A percentile compares a stretch with the other conserved stretches of the same genome.
Conservation (phyloP, 2,888 invertebrate genomes). For the Diarsia brunnea region DNA sequence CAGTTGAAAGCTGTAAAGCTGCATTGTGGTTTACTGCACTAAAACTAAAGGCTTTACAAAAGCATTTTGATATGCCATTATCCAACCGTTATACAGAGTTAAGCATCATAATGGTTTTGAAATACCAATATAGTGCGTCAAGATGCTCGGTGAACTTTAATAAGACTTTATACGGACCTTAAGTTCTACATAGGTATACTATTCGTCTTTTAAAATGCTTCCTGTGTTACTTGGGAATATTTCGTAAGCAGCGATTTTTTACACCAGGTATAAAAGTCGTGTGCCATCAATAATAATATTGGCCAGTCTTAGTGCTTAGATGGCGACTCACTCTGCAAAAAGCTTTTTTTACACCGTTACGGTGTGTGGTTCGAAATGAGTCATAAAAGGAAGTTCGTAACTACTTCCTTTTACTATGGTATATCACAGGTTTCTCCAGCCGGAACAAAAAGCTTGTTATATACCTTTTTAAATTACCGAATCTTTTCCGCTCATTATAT, state of each 20-base stretch:
- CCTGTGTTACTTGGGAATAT: neutral
- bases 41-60: too few relatives aligned
- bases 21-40: too few relatives aligned
- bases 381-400: neutral
- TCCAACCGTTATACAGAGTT: too few relatives aligned
- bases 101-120: too few relatives aligned
- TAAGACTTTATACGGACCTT: too few relatives aligned
- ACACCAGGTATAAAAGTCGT: neutral
- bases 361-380: neutral
- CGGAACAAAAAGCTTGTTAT: neutral
- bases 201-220: too few relatives aligned
- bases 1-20: too few relatives aligned
- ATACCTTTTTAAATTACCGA: neutral
- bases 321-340: neutral
- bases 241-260: neutral
- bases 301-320: neutral
- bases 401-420: neutral
- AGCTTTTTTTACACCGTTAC: neutral
- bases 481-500: neutral
- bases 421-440: neutral
- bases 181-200: too few relatives aligned
- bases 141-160: too few relatives aligned
- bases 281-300: neutral
- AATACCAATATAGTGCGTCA: too few relatives aligned
- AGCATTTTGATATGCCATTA: too few relatives aligned